These are phyloP conservation scores for Netelia fuscicornis DNA, from an alignment of 2,888 invertebrate species.

Conservation along the genomic window DNA sequence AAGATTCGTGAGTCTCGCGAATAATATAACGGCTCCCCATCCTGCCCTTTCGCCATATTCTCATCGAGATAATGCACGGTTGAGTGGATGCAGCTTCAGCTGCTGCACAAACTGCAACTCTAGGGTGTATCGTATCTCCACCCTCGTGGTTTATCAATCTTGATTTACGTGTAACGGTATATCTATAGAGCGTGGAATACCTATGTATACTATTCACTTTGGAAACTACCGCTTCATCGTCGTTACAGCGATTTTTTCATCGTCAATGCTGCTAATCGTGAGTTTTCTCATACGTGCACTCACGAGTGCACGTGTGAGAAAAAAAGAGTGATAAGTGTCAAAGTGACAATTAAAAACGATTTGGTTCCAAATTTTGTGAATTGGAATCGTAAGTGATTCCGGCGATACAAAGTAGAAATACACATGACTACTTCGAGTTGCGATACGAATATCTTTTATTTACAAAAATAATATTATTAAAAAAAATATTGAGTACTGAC, in stretches of 20 bases:
- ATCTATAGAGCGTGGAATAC: neutral
- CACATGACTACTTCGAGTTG: neutral
- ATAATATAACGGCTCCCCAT: constrained; percentile 65
- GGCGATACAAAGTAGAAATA: neutral
- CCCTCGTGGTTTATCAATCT: constrained; percentile 81
- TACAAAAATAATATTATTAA: constrained; percentile 25
- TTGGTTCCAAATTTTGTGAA: neutral
- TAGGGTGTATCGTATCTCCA: constrained; percentile 72
- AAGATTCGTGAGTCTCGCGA: constrained; percentile 54
- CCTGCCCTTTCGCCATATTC: constrained; percentile 71
- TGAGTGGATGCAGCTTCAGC: constrained; percentile 79
- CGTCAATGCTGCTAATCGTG: neutral
- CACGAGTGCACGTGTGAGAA: neutral
- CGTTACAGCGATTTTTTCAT: neutral
- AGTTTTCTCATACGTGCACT: neutral
- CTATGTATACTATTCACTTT: neutral
- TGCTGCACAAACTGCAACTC: constrained; percentile 60
- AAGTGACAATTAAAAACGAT: neutral
- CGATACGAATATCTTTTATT: constrained; percentile 5
- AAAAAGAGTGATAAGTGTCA: neutral
- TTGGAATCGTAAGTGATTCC: neutral
- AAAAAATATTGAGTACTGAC: neutral
- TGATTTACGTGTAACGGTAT: constrained; percentile 73
- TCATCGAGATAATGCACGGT: constrained; percentile 82
- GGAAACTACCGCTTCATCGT: neutral